Conservation (phyloP, 2,888 invertebrate genomes). For the Baronia brevicornis region DNA sequence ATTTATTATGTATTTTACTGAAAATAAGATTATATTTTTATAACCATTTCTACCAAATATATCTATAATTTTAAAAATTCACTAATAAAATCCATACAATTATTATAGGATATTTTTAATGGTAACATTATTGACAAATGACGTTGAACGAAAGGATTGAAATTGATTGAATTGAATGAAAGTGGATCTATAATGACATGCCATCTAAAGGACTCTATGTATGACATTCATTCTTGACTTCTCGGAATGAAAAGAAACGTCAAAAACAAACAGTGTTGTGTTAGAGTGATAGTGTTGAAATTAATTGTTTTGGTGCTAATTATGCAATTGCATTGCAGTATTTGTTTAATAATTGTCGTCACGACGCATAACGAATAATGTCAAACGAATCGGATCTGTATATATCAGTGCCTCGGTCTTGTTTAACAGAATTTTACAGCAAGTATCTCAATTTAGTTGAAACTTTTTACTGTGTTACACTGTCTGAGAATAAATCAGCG, state of each 20-base stretch:
- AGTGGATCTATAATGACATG: too few species aligned
- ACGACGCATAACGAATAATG: constrained; percentile 44
- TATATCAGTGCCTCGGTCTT: constrained; percentile 61
- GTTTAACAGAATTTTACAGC: constrained; percentile 57
- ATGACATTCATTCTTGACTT: neutral
- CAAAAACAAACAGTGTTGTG: constrained; percentile 16
- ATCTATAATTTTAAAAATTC: too few species aligned
- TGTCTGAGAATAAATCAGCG: constrained; percentile 55
- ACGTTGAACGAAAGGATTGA: too few species aligned
- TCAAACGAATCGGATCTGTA: constrained; percentile 57
- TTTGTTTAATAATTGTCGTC: constrained; percentile 35
- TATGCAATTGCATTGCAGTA: constrained; percentile 53
- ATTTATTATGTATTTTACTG: too few species aligned
- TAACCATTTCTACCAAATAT: too few species aligned
- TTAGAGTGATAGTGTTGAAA: constrained; percentile 30
- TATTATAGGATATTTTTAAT: too few species aligned
- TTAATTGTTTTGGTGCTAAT: constrained; percentile 48
- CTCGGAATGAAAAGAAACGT: constrained; percentile 6
- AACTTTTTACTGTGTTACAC: constrained; percentile 70
- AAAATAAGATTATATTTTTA: too few species aligned
- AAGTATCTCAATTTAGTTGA: constrained; percentile 67
- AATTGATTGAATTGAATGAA: too few species aligned
- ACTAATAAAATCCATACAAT: too few species aligned
- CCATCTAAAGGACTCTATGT: too few species aligned
- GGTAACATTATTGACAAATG: too few species aligned